Evolutionary conservation across 2,797 vertebrate species (phyloP).

Genomic region (Epinephelus awoara): DNA sequence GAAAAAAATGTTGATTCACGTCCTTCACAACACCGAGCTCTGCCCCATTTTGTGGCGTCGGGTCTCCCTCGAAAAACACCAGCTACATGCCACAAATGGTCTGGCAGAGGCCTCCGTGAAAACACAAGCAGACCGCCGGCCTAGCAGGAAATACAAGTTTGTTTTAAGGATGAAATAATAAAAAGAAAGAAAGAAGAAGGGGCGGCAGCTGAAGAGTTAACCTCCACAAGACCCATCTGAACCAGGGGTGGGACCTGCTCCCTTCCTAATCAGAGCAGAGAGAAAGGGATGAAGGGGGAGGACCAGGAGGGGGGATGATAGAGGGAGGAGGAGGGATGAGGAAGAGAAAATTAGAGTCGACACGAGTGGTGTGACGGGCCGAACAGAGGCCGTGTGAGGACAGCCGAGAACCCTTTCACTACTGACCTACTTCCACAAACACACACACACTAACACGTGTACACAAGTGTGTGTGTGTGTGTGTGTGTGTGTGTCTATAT

Average conservation of each 20-base stretch:
- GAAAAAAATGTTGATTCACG: constrained; percentile 19
- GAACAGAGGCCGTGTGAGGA: constrained; percentile 68
- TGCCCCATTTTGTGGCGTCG: constrained; percentile 62
- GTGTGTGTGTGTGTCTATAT: constrained; percentile 38
- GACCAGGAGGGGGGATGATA: neutral
- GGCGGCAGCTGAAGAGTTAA: constrained; percentile 65
- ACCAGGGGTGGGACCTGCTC: constrained; percentile 66
- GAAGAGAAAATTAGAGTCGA: constrained; percentile 68
- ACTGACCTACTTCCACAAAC: constrained; percentile 76
- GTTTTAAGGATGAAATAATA: neutral
- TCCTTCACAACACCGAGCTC: neutral
- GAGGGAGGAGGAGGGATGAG: constrained; percentile 32
- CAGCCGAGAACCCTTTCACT: constrained; percentile 71
- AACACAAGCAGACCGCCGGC: constrained; percentile 39
- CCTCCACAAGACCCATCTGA: constrained; percentile 56
- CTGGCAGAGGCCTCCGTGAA: constrained; percentile 34
- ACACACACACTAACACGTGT: constrained; percentile 14
- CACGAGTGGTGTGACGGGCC: constrained; percentile 69
- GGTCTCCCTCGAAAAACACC: constrained; percentile 55
- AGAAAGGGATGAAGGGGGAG: constrained; percentile 46
- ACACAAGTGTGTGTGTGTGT: constrained; percentile 3
- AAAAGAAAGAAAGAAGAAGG: neutral
- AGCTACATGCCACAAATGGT: constrained; percentile 50
- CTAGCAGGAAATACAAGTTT: neutral
- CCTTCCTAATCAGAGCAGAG: constrained; percentile 64